Evolutionary conservation across 2,888 invertebrate genomes (phyloP).

Genomic region (Pomacea canaliculata): DNA sequence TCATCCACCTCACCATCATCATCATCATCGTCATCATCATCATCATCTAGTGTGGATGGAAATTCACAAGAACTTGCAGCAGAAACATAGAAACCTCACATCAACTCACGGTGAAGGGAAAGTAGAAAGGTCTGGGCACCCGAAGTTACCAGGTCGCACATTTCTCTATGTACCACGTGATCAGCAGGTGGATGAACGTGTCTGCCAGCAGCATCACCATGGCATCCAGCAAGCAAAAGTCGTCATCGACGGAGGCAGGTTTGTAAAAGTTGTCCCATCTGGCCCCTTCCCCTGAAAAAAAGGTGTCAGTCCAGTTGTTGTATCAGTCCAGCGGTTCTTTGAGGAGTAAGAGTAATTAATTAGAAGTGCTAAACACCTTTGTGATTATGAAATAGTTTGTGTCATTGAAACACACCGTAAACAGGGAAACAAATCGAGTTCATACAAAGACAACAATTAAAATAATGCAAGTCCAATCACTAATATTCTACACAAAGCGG

Average conservation of each 20-base stretch:
- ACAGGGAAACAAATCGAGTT: too few relatives aligned
- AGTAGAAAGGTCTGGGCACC: constrained; percentile 87
- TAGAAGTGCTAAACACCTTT: too few relatives aligned
- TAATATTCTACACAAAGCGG: neutral
- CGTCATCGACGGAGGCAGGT: constrained; percentile 78
- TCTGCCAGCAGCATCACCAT: constrained; percentile 81
- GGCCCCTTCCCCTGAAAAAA: constrained; percentile 57
- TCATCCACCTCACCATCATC: too few relatives aligned
- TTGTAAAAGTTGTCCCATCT: constrained; percentile 65
- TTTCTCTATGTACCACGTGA: constrained; percentile 90
- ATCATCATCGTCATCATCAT: too few relatives aligned
- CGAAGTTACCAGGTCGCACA: constrained; percentile 86
- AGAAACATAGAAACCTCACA: too few relatives aligned
- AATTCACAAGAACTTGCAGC: too few relatives aligned
- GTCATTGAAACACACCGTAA: too few relatives aligned
- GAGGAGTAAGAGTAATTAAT: neutral
- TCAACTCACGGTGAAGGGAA: constrained; percentile 77
- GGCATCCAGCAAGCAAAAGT: constrained; percentile 75
- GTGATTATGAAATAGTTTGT: too few relatives aligned
- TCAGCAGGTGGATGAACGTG: constrained; percentile 78
- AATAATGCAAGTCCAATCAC: too few relatives aligned
- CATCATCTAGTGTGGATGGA: too few relatives aligned
- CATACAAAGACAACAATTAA: too few relatives aligned
- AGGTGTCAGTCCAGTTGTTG: neutral
- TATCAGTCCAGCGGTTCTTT: neutral